These are phyloP conservation scores for Euclidia mi DNA, from an alignment of 2,888 invertebrate genomes.

Conservation along the genomic window DNA sequence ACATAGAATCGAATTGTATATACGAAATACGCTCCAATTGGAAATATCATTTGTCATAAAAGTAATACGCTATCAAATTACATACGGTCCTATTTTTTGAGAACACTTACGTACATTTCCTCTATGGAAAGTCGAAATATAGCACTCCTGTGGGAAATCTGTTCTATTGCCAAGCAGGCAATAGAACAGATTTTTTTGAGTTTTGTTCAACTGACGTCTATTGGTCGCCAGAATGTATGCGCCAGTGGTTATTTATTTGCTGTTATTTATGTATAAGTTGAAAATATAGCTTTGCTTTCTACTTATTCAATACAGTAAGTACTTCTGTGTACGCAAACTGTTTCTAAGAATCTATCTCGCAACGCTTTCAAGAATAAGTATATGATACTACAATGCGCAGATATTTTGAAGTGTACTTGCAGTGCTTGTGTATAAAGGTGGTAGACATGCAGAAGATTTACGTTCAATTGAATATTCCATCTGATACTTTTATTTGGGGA, in stretches of 20 bases:
- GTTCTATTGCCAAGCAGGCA: conserved; percentile 82
- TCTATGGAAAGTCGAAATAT: conserved; percentile 80
- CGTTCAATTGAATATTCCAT: too few species aligned
- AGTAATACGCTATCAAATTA: conserved; percentile 57
- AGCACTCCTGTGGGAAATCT: conserved; percentile 82
- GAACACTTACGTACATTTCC: conserved; percentile 63
- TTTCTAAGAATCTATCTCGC: too few species aligned
- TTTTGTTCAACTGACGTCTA: conserved; percentile 79
- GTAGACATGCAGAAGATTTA: too few species aligned
- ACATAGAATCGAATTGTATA: too few species aligned
- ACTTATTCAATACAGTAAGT: background rate
- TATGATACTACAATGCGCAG: too few species aligned
- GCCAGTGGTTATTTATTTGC: background rate
- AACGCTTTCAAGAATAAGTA: too few species aligned
- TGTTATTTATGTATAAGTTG: background rate
- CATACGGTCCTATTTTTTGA: conserved; percentile 55
- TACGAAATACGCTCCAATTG: too few species aligned
- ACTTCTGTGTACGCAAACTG: too few species aligned
- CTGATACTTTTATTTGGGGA: too few species aligned
- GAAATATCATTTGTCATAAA: conserved; percentile 40
- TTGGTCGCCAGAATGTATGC: conserved; percentile 66
- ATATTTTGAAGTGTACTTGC: too few species aligned
- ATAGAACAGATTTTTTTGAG: too few species aligned
- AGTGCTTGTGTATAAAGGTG: too few species aligned
- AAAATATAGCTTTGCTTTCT: background rate